A percentile compares a stretch with the other conserved stretches of the same genome.
Conservation (phyloP, 2,113 vertebrate genomes). For the Formicarius rufipectus region DNA sequence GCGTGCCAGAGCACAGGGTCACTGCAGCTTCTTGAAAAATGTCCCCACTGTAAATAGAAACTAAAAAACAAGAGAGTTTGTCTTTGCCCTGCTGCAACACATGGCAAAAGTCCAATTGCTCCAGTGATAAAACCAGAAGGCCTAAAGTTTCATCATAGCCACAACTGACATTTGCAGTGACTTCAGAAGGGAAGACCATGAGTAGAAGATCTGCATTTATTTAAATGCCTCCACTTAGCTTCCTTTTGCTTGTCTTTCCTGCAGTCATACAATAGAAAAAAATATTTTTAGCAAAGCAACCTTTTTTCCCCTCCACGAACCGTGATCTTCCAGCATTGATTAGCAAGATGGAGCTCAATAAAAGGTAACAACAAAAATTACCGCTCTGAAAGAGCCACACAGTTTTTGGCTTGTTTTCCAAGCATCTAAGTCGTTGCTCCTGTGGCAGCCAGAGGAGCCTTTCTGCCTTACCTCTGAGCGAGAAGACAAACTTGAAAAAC, state of each 20-base stretch:
- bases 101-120: background rate
- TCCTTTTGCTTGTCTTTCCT: background rate
- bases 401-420: background rate
- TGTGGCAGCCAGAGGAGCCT: background rate
- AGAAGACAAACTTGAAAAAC: conserved; percentile 36
- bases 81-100: background rate
- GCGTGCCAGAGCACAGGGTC: background rate
- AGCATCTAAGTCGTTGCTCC: background rate
- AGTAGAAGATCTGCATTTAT: background rate
- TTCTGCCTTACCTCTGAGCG: background rate
- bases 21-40: background rate
- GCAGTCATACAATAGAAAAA: background rate
- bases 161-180: background rate
- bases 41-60: background rate
- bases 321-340: background rate
- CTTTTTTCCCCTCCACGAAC: fast-evolving
- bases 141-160: background rate
- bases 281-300: background rate
- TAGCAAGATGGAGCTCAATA: background rate
- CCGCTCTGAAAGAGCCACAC: background rate
- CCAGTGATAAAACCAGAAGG: background rate
- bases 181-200: background rate
- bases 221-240: background rate
- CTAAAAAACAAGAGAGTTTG: background rate
- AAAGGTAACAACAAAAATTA: background rate